Evolutionary conservation across 2,888 invertebrate species (phyloP).

Genomic region (Mythimna lalbum): DNA sequence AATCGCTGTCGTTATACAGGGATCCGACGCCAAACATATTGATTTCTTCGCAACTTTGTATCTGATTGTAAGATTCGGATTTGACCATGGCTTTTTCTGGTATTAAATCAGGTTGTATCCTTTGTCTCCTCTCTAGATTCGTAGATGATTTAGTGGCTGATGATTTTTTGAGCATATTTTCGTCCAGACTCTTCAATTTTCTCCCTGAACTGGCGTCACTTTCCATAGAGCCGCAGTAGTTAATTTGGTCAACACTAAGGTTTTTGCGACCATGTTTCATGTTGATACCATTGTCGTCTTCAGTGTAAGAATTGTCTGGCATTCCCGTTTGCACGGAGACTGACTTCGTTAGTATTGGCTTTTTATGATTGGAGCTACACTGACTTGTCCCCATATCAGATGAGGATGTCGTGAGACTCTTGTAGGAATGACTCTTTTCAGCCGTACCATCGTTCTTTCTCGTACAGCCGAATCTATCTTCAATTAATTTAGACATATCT

Average conservation of each 20-base stretch:
- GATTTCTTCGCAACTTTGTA: constrained; percentile 89
- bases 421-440: constrained; percentile 89
- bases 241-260: constrained; percentile 88
- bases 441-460: constrained; percentile 86
- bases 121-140: constrained; percentile 87
- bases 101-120: constrained; percentile 89
- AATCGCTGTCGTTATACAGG: constrained; percentile 90
- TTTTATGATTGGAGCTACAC: constrained; percentile 87
- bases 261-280: constrained; percentile 88
- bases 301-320: constrained; percentile 81
- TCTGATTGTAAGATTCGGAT: constrained; percentile 88
- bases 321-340: constrained; percentile 89
- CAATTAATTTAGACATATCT: constrained; percentile 93
- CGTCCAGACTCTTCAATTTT: constrained; percentile 87
- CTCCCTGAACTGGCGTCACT: constrained; percentile 88
- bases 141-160: constrained; percentile 86
- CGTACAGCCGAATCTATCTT: constrained; percentile 91
- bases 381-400: constrained; percentile 89
- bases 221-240: constrained; percentile 89
- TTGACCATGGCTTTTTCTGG: constrained; percentile 88
- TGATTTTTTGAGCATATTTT: constrained; percentile 88
- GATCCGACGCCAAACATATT: constrained; percentile 90
- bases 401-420: constrained; percentile 89
- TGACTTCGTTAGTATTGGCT: constrained; percentile 87
- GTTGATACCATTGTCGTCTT: constrained; percentile 84